Evolutionary conservation across 23 tunicate genomes (phyloP).

Genomic region (Clavelina lepadiformis): DNA sequence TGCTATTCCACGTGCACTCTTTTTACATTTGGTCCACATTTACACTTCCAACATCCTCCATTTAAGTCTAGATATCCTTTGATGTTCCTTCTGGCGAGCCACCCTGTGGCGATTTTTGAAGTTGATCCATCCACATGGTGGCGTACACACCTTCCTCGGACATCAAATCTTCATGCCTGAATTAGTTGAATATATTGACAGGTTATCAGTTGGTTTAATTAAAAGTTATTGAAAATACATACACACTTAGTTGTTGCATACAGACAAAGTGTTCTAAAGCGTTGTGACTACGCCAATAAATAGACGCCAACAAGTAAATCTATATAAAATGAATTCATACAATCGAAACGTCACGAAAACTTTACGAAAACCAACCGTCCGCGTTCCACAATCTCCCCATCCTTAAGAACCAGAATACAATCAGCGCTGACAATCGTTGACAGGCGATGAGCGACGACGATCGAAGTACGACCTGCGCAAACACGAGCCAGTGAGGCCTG

Average conservation of each 20-base stretch:
- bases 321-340: background rate
- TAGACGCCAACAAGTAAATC: background rate
- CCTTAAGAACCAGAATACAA: slow-evolving; percentile 75
- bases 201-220: too few relatives aligned
- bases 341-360: background rate
- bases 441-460: slow-evolving; percentile 87
- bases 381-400: slow-evolving; percentile 81
- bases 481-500: slow-evolving; percentile 73
- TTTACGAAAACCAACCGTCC: slow-evolving; percentile 50
- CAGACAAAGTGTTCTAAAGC: background rate
- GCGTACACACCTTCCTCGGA: slow-evolving; percentile 42
- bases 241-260: too few relatives aligned
- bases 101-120: slow-evolving; percentile 30
- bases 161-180: slow-evolving; percentile 77
- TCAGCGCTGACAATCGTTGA: slow-evolving; percentile 84
- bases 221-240: too few relatives aligned
- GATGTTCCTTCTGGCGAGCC: too few relatives aligned
- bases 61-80: too few relatives aligned
- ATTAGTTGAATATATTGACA: background rate
- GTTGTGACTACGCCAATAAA: background rate
- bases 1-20: too few relatives aligned
- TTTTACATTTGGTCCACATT: too few relatives aligned
- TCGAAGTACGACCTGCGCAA: slow-evolving; percentile 63
- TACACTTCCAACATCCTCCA: too few relatives aligned
- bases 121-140: slow-evolving; percentile 72